Evolutionary conservation across 2,888 invertebrate genomes (phyloP).

Genomic region (Yponomeuta sedellus): DNA sequence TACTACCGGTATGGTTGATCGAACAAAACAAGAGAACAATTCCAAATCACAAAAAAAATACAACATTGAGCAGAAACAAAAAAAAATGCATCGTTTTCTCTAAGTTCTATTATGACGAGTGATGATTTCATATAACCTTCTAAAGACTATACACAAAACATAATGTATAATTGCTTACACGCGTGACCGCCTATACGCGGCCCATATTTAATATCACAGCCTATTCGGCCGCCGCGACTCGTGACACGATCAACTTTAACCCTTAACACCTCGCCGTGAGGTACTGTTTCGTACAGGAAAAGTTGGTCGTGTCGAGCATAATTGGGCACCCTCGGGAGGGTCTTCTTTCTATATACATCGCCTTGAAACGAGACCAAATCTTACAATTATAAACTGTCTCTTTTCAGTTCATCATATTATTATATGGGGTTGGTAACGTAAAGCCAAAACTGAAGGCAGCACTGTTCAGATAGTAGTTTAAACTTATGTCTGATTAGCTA

Average conservation of each 20-base stretch:
- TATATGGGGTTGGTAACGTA: too few relatives aligned
- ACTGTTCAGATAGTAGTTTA: too few relatives aligned
- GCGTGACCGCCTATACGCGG: not conserved
- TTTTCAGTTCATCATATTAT: not conserved
- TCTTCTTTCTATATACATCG: not conserved
- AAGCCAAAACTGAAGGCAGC: too few relatives aligned
- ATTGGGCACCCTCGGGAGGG: not conserved
- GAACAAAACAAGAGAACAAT: not conserved
- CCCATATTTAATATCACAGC: conserved; percentile 51
- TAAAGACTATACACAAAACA: conserved; percentile 5
- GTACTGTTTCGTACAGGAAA: not conserved
- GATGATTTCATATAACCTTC: not conserved
- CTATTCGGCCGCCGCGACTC: conserved; percentile 48
- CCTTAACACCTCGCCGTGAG: not conserved
- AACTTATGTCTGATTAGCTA: too few relatives aligned
- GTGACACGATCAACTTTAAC: not conserved
- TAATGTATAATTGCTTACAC: not conserved
- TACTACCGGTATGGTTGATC: too few relatives aligned
- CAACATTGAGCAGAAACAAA: conserved; percentile 1
- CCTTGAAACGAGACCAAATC: not conserved
- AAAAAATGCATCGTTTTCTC: not conserved
- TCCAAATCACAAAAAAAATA: not conserved
- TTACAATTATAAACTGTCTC: not conserved
- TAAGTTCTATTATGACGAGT: not conserved
- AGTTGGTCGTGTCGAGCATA: not conserved